Evolutionary conservation across 1,140 invertebrate species (phyloP).

Genomic region (Sinella curviseta): DNA sequence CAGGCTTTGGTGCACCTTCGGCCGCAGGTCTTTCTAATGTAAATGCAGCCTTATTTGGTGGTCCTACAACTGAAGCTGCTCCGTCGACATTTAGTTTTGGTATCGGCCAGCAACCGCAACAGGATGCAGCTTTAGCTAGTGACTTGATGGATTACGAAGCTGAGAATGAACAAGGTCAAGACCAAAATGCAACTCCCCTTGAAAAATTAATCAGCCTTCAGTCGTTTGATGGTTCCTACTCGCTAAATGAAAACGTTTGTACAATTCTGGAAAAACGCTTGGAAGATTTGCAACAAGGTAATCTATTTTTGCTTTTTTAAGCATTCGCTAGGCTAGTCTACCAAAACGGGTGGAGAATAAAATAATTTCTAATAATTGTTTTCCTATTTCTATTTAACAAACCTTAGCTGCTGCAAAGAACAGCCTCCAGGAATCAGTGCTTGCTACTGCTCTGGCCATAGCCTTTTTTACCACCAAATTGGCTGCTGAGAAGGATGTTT

Average conservation of each 20-base stretch:
- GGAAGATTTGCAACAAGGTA: slow-evolving; percentile 38
- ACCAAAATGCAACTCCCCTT: too few relatives aligned
- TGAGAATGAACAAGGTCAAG: not conserved
- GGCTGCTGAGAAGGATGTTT: slow-evolving; percentile 37
- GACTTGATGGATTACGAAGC: too few relatives aligned
- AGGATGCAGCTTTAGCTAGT: too few relatives aligned
- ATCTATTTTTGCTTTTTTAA: too few relatives aligned
- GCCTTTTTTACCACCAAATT: slow-evolving; percentile 33
- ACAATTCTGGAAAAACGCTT: slow-evolving; percentile 29
- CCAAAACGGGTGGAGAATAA: not conserved
- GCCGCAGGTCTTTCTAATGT: too few relatives aligned
- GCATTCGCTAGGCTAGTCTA: too few relatives aligned
- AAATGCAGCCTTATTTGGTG: too few relatives aligned
- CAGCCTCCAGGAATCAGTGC: slow-evolving; percentile 25
- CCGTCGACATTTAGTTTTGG: too few relatives aligned
- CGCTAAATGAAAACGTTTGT: slow-evolving; percentile 25
- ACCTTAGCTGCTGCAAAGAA: slow-evolving; percentile 33
- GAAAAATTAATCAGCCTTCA: slow-evolving; percentile 41
- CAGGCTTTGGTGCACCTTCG: too few relatives aligned
- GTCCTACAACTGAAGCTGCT: too few relatives aligned
- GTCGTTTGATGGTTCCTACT: slow-evolving; percentile 46
- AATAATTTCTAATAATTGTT: not conserved
- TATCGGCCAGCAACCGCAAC: too few relatives aligned
- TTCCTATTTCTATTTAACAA: slow-evolving; percentile 17
- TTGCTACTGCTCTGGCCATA: slow-evolving; percentile 41